Percentiles rank a stretch among this genome's conserved stretches.
phyloP scores from a whole-genome alignment of 2,888 invertebrate species.

The Anaspis maculata region DNA sequence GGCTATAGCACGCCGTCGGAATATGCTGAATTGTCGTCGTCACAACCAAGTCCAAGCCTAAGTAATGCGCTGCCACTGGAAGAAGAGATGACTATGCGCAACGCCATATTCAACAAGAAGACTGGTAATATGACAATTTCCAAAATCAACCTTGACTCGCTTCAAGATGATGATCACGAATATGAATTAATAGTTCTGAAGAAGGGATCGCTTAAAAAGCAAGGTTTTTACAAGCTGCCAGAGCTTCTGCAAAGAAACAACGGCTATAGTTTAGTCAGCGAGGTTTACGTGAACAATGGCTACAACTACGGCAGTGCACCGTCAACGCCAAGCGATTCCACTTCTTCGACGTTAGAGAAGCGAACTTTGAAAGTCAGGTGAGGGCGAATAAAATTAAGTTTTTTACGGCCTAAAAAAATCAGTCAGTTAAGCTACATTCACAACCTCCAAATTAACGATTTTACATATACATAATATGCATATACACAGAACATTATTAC shows the following conservation, averaged over 20 bases:
- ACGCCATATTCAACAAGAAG: conserved; percentile 60
- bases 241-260: conserved; percentile 44
- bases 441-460: no score
- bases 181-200: conserved; percentile 43
- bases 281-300: conserved; percentile 71
- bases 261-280: conserved; percentile 64
- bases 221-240: conserved; percentile 45
- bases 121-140: conserved; percentile 50
- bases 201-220: conserved; percentile 19
- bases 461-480: no score
- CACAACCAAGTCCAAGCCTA: conserved; percentile 65
- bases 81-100: conserved; percentile 72
- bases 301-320: conserved; percentile 56
- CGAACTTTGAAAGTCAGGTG: conserved; percentile 36
- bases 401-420: background rate
- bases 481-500: no score
- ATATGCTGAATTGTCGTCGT: conserved; percentile 55
- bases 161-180: conserved; percentile 33
- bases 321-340: conserved; percentile 51
- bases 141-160: conserved; percentile 30
- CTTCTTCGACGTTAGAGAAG: conserved; percentile 45
- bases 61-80: conserved; percentile 69
- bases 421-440: no score
- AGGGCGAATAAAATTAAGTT: conserved; percentile 1
- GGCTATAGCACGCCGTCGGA: conserved; percentile 53